Evolutionary conservation across 2,113 vertebrate species (phyloP).

Genomic region (Mungos mungo): DNA sequence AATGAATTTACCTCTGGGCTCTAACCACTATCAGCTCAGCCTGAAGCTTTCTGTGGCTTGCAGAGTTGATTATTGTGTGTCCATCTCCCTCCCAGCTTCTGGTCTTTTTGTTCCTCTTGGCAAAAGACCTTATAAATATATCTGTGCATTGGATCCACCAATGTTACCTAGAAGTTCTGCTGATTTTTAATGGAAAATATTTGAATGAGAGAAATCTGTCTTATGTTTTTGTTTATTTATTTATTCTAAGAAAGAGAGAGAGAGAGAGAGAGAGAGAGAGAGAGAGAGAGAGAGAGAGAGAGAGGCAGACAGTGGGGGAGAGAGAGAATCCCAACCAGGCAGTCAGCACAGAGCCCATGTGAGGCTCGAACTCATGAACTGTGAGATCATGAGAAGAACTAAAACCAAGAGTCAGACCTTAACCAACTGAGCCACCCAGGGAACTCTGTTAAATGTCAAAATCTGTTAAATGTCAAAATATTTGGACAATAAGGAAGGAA

Average conservation of each 20-base stretch:
- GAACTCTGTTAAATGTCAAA: background rate
- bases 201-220: background rate
- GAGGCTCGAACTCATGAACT: too few relatives aligned
- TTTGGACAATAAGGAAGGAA: background rate
- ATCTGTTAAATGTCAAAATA: background rate
- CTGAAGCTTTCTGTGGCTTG: background rate
- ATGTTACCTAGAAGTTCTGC: background rate
- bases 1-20: background rate
- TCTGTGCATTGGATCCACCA: background rate
- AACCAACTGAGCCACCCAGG: too few relatives aligned
- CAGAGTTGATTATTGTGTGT: accelerated
- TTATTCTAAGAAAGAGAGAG: too few relatives aligned
- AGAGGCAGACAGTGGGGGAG: too few relatives aligned
- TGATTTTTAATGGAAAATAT: background rate
- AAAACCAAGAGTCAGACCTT: too few relatives aligned
- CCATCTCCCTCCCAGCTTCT: background rate
- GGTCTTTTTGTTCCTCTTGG: background rate
- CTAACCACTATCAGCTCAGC: too few relatives aligned
- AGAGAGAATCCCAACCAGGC: too few relatives aligned
- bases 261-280: too few relatives aligned
- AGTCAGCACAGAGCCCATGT: too few relatives aligned
- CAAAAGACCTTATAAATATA: background rate
- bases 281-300: too few relatives aligned
- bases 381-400: too few relatives aligned
- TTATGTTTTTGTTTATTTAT: background rate